Evolutionary conservation across 2,113 vertebrate genomes (phyloP).

Genomic region (Nerophis ophidion): DNA sequence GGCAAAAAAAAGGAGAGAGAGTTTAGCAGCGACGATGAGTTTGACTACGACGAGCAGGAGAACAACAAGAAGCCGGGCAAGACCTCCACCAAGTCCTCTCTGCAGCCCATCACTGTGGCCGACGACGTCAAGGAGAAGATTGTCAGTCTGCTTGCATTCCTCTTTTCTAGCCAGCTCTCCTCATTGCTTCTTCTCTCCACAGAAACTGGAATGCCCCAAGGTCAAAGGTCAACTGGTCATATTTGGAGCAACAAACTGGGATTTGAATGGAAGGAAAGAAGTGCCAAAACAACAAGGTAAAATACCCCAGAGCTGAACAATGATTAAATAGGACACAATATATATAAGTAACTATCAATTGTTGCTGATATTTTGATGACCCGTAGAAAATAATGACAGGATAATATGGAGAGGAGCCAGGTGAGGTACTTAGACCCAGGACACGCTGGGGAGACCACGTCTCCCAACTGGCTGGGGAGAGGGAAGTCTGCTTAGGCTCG

Average conservation of each 20-base stretch:
- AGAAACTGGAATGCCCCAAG: slow-evolving; percentile 92
- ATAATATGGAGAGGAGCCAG: no score
- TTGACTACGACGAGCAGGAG: slow-evolving; percentile 77
- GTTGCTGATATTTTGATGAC: no score
- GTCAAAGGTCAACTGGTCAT: slow-evolving; percentile 88
- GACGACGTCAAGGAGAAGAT: slow-evolving; percentile 87
- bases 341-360: no score
- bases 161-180: no score
- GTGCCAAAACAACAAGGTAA: slow-evolving; percentile 94
- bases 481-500: no score
- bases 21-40: slow-evolving; percentile 78
- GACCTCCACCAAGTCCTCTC: slow-evolving; percentile 63
- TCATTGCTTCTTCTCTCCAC: slow-evolving; percentile 13
- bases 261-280: slow-evolving; percentile 94
- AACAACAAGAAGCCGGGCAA: slow-evolving; percentile 76
- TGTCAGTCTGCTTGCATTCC: slow-evolving; percentile 56
- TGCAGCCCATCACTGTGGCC: slow-evolving; percentile 77
- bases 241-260: slow-evolving; percentile 97
- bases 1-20: slow-evolving; percentile 74
- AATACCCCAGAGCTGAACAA: background rate
- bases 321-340: no score
- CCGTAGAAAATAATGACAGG: no score
- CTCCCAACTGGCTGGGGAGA: no score
- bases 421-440: no score
- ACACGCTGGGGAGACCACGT: no score